These are phyloP conservation scores for Buteo buteo DNA, from an alignment of 2,113 vertebrate genomes.

Conservation along the genomic window DNA sequence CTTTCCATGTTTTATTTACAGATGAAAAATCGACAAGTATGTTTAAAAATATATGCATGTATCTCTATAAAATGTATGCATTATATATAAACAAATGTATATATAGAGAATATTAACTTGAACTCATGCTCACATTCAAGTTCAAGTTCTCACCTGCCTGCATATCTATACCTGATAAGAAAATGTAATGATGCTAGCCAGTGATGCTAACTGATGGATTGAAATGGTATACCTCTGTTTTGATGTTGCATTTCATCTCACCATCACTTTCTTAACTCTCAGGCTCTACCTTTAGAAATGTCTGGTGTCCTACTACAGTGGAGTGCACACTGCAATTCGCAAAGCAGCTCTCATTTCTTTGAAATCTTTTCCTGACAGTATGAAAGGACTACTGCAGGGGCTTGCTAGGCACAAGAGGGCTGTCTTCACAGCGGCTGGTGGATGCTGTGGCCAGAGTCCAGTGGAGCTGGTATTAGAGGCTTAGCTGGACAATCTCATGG, in stretches of 20 bases:
- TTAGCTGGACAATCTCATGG: neutral
- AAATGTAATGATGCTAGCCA: neutral
- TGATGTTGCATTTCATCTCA: neutral
- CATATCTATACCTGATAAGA: neutral
- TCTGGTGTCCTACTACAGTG: neutral
- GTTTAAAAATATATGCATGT: neutral
- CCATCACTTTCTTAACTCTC: neutral
- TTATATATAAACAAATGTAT: neutral
- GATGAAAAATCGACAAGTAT: neutral
- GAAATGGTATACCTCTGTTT: neutral
- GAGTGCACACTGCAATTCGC: neutral
- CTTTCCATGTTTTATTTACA: neutral
- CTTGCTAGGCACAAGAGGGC: neutral
- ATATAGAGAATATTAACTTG: neutral
- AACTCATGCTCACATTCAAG: neutral
- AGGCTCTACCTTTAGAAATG: neutral
- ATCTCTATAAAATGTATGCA: neutral
- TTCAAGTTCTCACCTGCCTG: neutral
- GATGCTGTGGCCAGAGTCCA: neutral
- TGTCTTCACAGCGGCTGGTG: neutral
- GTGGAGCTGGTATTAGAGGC: neutral
- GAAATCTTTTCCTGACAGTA: neutral
- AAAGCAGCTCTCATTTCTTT: neutral
- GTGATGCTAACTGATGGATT: neutral
- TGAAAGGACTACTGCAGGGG: neutral